A percentile compares a stretch with the other conserved stretches of the same genome.
These are phyloP conservation scores for Tetramorium bicarinatum DNA, from an alignment of 2,888 invertebrate genomes.

Conservation along the genomic window DNA sequence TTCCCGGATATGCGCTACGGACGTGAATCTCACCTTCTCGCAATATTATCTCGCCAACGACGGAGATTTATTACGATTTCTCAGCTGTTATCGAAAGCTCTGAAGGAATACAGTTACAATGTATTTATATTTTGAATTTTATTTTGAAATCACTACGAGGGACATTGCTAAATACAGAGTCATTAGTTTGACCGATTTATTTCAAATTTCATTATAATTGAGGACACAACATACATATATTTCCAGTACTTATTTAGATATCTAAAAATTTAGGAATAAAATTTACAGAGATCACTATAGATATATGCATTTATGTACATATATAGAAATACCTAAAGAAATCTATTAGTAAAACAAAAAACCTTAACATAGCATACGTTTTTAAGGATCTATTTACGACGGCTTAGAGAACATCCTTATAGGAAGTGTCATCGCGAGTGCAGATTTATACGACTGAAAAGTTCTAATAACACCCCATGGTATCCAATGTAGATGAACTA, in stretches of 20 bases:
- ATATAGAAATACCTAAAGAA: too few species aligned
- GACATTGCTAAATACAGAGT: neutral
- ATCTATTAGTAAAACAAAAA: too few species aligned
- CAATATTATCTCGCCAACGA: conserved; percentile 62
- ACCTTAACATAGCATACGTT: neutral
- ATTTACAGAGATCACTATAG: too few species aligned
- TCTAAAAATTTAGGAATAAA: neutral
- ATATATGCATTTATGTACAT: too few species aligned
- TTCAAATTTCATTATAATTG: neutral
- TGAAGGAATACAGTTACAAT: conserved; percentile 2
- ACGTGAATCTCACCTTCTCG: conserved; percentile 49
- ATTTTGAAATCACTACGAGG: neutral
- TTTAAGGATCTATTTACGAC: conserved; percentile 26
- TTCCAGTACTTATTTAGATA: neutral
- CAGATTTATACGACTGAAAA: conserved; percentile 64
- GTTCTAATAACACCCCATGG: conserved; percentile 59
- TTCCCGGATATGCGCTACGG: conserved; percentile 68
- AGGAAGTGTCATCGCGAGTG: conserved; percentile 25
- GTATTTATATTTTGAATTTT: neutral
- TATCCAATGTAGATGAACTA: conserved; percentile 62
- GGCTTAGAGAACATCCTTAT: conserved; percentile 21
- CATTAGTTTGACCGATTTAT: neutral
- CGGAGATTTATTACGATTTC: conserved; percentile 61
- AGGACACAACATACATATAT: neutral
- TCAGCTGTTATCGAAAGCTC: conserved; percentile 14